Conservation (phyloP, 2,797 vertebrate species). For the Otus scops region DNA sequence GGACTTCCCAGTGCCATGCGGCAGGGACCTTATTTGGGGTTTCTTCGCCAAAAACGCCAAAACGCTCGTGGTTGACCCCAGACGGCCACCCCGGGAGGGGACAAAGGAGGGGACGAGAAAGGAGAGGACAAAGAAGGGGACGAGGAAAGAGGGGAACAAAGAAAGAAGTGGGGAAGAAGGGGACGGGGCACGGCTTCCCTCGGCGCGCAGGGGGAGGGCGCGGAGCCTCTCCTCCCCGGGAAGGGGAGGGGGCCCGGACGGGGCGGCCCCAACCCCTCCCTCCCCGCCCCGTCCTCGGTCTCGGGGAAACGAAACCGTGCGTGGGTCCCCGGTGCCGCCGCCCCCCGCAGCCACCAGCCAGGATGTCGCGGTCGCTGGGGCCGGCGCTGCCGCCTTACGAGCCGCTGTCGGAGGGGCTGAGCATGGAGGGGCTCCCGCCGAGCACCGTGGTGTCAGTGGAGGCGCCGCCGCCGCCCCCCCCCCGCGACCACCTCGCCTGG, state of each 20-base stretch:
- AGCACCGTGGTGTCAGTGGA: background rate
- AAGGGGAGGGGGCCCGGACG: no score
- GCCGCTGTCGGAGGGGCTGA: background rate
- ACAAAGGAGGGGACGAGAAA: background rate
- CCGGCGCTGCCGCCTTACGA: background rate
- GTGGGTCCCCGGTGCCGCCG: background rate
- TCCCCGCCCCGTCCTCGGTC: fast-evolving
- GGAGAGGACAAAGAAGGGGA: background rate
- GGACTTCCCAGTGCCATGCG: fast-evolving
- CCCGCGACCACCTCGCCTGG: constrained; percentile 76
- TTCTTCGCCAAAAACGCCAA: background rate
- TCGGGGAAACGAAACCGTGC: background rate
- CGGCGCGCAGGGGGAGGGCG: no score
- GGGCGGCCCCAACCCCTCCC: background rate
- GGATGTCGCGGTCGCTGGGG: fast-evolving
- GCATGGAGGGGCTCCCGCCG: background rate
- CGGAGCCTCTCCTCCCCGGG: background rate
- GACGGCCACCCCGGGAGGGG: background rate
- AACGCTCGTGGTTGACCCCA: fast-evolving
- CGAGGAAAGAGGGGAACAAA: background rate
- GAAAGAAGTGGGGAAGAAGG: no score
- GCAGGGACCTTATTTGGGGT: background rate
- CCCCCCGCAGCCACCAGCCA: background rate
- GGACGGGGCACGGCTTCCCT: no score
- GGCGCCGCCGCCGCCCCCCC: background rate